These are phyloP conservation scores for Acronicta leporina DNA, from an alignment of 2,888 invertebrate species.

Conservation along the genomic window DNA sequence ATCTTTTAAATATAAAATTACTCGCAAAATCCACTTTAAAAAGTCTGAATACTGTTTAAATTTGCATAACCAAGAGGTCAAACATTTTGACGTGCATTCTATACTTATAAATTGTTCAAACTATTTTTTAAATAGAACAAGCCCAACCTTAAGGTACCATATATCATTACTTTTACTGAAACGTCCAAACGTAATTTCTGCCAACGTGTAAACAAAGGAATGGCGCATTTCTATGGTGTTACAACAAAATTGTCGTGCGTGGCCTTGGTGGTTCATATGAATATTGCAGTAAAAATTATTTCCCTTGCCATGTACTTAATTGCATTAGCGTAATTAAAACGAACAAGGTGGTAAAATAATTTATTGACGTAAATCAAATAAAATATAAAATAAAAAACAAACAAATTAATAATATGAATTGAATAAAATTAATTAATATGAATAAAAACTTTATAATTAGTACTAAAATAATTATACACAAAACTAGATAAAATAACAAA, in stretches of 20 bases:
- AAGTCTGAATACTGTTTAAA: no score
- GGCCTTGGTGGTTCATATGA: slow-evolving; percentile 17
- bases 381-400: not conserved
- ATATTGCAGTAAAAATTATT: slow-evolving; percentile 13
- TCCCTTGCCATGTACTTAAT: slow-evolving; percentile 12
- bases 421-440: not conserved
- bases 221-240: slow-evolving; percentile 7
- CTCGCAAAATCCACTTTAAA: no score
- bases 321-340: slow-evolving; percentile 44
- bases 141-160: not conserved
- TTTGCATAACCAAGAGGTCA: no score
- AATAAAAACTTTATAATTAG: no score
- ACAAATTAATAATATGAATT: not conserved
- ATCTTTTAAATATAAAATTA: no score
- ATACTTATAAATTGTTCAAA: no score
- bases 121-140: no score
- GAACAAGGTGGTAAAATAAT: slow-evolving; percentile 4
- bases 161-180: not conserved
- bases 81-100: no score
- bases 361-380: slow-evolving; percentile 5
- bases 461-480: not conserved
- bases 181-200: not conserved
- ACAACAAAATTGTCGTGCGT: slow-evolving; percentile 12
- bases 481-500: not conserved
- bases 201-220: slow-evolving; percentile 28